Percentiles rank a stretch among this genome's conserved stretches.
Evolutionary conservation across 2,888 invertebrate species (phyloP).

Genomic region (Drosophila tanythrix): DNA sequence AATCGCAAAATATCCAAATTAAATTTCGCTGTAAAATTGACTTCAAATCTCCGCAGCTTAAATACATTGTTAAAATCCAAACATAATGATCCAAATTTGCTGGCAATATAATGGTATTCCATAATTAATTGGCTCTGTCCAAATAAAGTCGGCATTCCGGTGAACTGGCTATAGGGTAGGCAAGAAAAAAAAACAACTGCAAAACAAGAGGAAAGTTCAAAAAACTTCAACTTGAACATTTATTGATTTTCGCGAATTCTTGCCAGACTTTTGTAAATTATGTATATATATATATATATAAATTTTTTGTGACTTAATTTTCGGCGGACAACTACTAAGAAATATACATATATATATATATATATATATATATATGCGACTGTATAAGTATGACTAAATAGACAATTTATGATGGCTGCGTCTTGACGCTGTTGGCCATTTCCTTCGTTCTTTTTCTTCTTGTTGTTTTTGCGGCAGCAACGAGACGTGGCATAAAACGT

Average conservation of each 20-base stretch:
- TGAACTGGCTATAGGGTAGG: neutral
- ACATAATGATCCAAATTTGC: neutral
- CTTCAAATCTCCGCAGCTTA: neutral
- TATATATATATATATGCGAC: neutral
- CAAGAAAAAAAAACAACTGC: constrained; percentile 5
- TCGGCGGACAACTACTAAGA: neutral
- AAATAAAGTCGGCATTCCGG: neutral
- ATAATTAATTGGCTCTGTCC: neutral
- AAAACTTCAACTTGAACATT: constrained; percentile 59
- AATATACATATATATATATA: neutral
- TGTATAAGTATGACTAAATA: constrained; percentile 17
- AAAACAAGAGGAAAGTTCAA: constrained; percentile 57
- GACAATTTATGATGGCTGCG: constrained; percentile 18
- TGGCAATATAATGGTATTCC: neutral
- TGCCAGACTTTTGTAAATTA: neutral
- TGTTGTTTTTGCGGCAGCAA: neutral
- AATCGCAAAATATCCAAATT: neutral
- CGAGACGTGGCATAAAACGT: constrained; percentile 20
- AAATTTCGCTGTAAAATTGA: neutral
- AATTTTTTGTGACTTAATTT: constrained; percentile 8
- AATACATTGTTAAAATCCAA: neutral
- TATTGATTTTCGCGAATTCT: constrained; percentile 57
- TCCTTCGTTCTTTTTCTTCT: constrained; percentile 2
- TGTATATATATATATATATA: no score
- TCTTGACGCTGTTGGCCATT: constrained; percentile 34